Conservation (phyloP, 30 jellyfish, hydroid and myxozoan genomes). For the Chrysaora quinquecirrha region DNA sequence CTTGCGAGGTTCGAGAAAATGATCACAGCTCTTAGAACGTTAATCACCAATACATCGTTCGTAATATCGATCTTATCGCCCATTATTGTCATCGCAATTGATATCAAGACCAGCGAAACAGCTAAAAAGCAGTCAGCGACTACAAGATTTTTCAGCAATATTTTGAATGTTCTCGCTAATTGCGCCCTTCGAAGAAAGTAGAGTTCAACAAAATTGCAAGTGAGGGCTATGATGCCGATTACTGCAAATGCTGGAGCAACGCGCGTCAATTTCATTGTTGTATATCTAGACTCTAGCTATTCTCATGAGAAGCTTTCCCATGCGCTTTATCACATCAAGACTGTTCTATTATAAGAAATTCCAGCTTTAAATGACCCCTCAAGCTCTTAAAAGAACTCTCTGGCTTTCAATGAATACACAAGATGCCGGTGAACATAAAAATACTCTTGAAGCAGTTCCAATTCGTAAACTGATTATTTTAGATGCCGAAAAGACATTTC, state of each 20-base stretch:
- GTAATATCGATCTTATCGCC: not conserved
- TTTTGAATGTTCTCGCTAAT: not conserved
- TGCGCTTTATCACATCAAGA: no score
- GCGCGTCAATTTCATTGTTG: not conserved
- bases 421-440: no score
- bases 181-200: not conserved
- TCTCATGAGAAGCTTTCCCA: no score
- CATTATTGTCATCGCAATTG: not conserved
- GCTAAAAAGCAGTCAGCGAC: not conserved
- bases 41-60: not conserved
- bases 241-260: not conserved
- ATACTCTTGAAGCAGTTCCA: no score
- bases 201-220: not conserved
- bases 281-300: no score
- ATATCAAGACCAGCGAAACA: not conserved
- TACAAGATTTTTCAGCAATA: not conserved
- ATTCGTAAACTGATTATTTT: no score
- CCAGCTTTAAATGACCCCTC: no score
- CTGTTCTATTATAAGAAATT: no score
- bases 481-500: no score
- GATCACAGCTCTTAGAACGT: not conserved
- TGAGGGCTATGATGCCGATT: not conserved
- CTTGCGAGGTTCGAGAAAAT: not conserved
- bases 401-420: no score
- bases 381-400: no score